phyloP scores from a whole-genome alignment of 2,888 invertebrate species.

The Conistra vaccinii region DNA sequence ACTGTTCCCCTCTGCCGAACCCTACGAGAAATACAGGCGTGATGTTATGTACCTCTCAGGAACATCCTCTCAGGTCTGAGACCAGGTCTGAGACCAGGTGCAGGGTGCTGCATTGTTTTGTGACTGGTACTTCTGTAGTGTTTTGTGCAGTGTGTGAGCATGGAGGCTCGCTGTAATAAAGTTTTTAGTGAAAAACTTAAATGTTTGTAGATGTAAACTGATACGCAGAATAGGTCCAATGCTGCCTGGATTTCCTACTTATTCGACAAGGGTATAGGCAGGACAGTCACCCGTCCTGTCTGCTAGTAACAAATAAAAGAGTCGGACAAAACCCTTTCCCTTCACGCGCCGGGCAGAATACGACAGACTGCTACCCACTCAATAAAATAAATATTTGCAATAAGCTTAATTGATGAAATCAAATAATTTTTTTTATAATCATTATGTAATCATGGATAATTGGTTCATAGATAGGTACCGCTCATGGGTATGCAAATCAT shows the following conservation, averaged over 20 bases:
- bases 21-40: neutral
- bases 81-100: too few relatives aligned
- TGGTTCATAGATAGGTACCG: neutral
- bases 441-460: too few relatives aligned
- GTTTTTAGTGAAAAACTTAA: slow-evolving; percentile 14
- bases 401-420: neutral
- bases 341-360: neutral
- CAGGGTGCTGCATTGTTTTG: neutral
- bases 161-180: neutral
- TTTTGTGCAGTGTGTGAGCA: neutral
- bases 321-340: neutral
- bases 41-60: too few relatives aligned
- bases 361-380: neutral
- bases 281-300: too few relatives aligned
- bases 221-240: neutral
- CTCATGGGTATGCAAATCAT: neutral
- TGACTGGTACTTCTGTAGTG: neutral
- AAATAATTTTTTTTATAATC: neutral
- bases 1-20: neutral
- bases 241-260: neutral
- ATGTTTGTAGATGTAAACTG: slow-evolving; percentile 9
- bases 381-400: neutral
- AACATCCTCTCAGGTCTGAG: neutral
- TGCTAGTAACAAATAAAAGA: neutral
- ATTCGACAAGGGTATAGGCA: neutral